Base-by-base conservation (phyloP, 2,797 vertebrate genomes). In the Etheostoma perlongum region DNA sequence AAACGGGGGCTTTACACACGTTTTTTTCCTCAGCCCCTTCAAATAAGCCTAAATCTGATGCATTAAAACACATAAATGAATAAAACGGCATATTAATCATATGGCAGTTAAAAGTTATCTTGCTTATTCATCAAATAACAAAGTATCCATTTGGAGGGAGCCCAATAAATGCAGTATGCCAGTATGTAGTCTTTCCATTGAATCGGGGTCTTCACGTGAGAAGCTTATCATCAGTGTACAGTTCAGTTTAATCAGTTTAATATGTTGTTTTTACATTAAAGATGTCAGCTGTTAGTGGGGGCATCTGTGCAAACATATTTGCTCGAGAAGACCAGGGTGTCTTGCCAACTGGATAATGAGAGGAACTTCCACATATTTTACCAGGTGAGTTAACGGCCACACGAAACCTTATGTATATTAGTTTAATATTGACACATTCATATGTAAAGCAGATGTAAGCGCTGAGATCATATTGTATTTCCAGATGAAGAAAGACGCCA, bases 351-450 rank as follows among this genome's bases (percentile, higher is more conserved):
- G 0, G 86, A 93, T 12, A 92, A 47, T 4, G 98, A 99, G 86
- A 97, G 98, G 88, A 99, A 99, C 91, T 99, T 99, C 73, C 98
- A 99, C 89, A 97, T 99, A 85, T 99, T 99, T 88, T 99, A 99
- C 82, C 98, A 99, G 96, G 98, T 96, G 53, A 91, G 81, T 66
- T 6, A 55, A 53, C 36, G 40, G 9, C 44, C 12, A 2, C 18
- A 4, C 4, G 19, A 47, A 51, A 48, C 6, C 25, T 58, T 23
- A 5, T 40, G 7, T 18, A 1, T 68, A 61, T 47, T 1, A 51
- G 27, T 47, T 70, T 21, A 15, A 40, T 15, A 19, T 60, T 3
- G 23, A 23, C 4, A 5, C 19, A 16, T 21, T 47, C 2, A 4
- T 1, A 40, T 53, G 8, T 52, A 5, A 19, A 48, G 5, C 7